Evolutionary conservation across 1,140 invertebrate genomes (phyloP).

Genomic region (Nasonia giraulti): DNA sequence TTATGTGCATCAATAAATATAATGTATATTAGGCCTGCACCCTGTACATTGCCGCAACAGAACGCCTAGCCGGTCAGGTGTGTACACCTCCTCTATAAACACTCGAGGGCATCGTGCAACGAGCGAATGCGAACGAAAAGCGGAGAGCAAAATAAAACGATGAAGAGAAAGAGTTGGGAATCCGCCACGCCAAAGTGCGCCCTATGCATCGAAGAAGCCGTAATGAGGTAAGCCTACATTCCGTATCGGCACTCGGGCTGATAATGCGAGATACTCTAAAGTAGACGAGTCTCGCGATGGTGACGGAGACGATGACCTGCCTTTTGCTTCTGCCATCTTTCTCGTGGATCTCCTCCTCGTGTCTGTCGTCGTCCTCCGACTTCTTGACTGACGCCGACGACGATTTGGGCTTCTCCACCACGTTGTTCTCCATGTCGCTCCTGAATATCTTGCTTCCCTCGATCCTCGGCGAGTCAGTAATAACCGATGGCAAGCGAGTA

Average conservation of each 20-base stretch:
- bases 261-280: background rate
- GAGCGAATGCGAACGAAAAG: background rate
- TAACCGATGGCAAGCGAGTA: background rate
- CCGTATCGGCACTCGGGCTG: background rate
- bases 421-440: constrained; percentile 49
- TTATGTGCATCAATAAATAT: background rate
- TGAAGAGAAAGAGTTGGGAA: background rate
- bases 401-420: constrained; percentile 70
- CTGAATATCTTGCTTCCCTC: background rate
- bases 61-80: background rate
- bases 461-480: background rate
- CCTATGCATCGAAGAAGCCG: background rate
- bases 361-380: constrained; percentile 66
- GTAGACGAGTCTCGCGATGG: background rate
- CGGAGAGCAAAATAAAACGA: background rate
- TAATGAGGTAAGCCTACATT: background rate
- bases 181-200: background rate
- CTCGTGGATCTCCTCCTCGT: constrained; percentile 65
- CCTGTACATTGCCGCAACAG: background rate
- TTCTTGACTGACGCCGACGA: background rate
- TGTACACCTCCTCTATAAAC: background rate
- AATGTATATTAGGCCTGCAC: background rate
- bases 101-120: background rate
- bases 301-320: constrained; percentile 50
- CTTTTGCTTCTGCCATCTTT: constrained; percentile 69